Conservation (phyloP, 2,888 invertebrate species). For the Drosophila acutilabella region DNA sequence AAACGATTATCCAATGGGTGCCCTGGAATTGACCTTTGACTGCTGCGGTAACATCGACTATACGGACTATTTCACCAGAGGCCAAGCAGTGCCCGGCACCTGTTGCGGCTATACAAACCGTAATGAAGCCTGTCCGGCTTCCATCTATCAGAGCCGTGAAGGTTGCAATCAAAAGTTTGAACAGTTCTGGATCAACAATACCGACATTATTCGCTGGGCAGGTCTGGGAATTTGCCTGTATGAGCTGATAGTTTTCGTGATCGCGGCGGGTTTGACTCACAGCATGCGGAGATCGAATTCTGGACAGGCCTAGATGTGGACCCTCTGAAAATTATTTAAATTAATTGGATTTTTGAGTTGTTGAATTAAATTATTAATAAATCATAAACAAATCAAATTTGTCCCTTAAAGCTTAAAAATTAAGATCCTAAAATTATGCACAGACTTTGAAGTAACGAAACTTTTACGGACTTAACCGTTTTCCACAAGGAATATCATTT, state of each 20-base stretch:
- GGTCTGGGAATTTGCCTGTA: conserved; percentile 89
- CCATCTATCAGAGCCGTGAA: conserved; percentile 29
- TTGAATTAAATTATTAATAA: background rate
- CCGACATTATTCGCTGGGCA: conserved; percentile 87
- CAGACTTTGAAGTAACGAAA: too few species aligned
- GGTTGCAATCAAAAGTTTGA: conserved; percentile 79
- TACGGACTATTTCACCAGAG: conserved; percentile 32
- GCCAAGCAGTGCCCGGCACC: conserved; percentile 61
- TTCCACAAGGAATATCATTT: too few species aligned
- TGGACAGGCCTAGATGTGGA: conserved; percentile 28
- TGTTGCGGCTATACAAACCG: conserved; percentile 69
- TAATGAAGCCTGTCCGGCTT: conserved; percentile 26
- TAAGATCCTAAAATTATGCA: too few species aligned
- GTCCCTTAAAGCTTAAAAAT: too few species aligned
- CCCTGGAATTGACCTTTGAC: conserved; percentile 72
- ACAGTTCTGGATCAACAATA: conserved; percentile 81
- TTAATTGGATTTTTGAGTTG: too few species aligned
- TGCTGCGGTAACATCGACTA: conserved; percentile 73
- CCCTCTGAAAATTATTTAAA: background rate
- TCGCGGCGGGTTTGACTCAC: conserved; percentile 93
- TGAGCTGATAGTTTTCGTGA: conserved; percentile 91
- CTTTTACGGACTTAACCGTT: too few species aligned
- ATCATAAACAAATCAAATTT: background rate
- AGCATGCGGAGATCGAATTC: conserved; percentile 87
- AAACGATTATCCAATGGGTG: conserved; percentile 75